A percentile compares a stretch with the other conserved stretches of the same genome.
phyloP scores from a whole-genome alignment of 2,888 invertebrate species.

The Omphaloscelis lunosa region DNA sequence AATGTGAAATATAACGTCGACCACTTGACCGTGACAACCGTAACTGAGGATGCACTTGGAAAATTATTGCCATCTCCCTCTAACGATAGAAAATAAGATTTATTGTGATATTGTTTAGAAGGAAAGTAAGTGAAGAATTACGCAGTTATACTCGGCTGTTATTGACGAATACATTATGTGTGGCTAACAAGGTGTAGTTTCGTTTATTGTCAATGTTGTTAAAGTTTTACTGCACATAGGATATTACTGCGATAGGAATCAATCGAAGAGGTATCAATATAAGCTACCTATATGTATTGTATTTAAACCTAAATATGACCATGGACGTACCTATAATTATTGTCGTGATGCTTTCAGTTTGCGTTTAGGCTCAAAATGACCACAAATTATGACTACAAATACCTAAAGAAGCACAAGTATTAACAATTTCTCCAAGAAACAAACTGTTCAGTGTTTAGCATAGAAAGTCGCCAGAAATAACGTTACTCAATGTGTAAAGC shows the following conservation, averaged over 20 bases:
- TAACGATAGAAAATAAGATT: slow-evolving; percentile 30
- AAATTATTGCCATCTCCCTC: slow-evolving; percentile 41
- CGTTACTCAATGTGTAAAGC: slow-evolving; percentile 75
- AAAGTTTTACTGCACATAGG: neutral
- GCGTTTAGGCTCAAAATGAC: slow-evolving; percentile 15
- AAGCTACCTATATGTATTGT: neutral
- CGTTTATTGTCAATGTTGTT: neutral
- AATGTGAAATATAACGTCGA: slow-evolving; percentile 44
- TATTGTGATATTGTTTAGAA: slow-evolving; percentile 41
- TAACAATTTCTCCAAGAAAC: slow-evolving; percentile 13
- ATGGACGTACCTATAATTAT: neutral
- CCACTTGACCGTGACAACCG: slow-evolving; percentile 54
- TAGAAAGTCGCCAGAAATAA: slow-evolving; percentile 69
- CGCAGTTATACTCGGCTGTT: slow-evolving; percentile 19
- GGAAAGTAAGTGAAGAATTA: slow-evolving; percentile 32
- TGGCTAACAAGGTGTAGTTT: slow-evolving; percentile 17
- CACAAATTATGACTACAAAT: slow-evolving; percentile 2
- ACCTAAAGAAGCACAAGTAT: slow-evolving; percentile 1
- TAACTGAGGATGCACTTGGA: slow-evolving; percentile 26
- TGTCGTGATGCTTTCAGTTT: neutral
- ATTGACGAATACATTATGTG: slow-evolving; percentile 3
- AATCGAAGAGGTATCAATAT: neutral
- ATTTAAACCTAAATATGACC: neutral
- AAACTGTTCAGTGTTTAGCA: slow-evolving; percentile 39
- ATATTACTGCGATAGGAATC: neutral